A percentile compares a stretch with the other conserved stretches of the same genome.
Conservation (phyloP, 1,140 invertebrate genomes). For the Drosophila chauvacae region DNA sequence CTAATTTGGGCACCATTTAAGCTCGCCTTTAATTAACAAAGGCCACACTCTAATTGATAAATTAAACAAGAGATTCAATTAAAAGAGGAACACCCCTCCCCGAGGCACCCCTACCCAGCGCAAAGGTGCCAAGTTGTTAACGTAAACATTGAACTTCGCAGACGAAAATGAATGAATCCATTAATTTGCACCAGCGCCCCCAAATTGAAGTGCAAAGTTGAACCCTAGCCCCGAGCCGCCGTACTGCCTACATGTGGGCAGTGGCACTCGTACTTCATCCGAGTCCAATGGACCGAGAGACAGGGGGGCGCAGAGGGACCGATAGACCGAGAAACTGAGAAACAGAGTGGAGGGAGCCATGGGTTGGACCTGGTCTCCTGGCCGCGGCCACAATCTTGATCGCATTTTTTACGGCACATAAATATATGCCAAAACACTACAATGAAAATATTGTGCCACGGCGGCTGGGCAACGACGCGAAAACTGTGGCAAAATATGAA, state of each 20-base stretch:
- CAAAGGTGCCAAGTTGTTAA: slow-evolving; percentile 76
- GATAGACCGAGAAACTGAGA: slow-evolving; percentile 13
- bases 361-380: slow-evolving; percentile 63
- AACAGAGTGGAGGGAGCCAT: slow-evolving; percentile 17
- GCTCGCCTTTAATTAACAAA: slow-evolving; percentile 63
- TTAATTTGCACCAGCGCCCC: slow-evolving; percentile 80
- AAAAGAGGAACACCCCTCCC: slow-evolving; percentile 35
- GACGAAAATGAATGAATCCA: slow-evolving; percentile 71
- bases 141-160: slow-evolving; percentile 79
- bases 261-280: slow-evolving; percentile 30
- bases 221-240: slow-evolving; percentile 31
- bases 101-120: slow-evolving; percentile 13
- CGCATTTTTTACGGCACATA: slow-evolving; percentile 83
- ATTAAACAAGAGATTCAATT: slow-evolving; percentile 74
- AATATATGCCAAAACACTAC: slow-evolving; percentile 83
- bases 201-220: slow-evolving; percentile 82
- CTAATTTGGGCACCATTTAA: slow-evolving; percentile 67
- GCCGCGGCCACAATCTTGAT: slow-evolving; percentile 69
- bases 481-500: slow-evolving; percentile 80
- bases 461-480: slow-evolving; percentile 33
- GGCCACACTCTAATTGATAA: slow-evolving; percentile 75
- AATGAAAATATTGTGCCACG: slow-evolving; percentile 80
- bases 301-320: not conserved
- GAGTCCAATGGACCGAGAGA: slow-evolving; percentile 3
- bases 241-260: slow-evolving; percentile 44